Conservation (phyloP, 2,113 vertebrate genomes). For the Chamaea fasciata region DNA sequence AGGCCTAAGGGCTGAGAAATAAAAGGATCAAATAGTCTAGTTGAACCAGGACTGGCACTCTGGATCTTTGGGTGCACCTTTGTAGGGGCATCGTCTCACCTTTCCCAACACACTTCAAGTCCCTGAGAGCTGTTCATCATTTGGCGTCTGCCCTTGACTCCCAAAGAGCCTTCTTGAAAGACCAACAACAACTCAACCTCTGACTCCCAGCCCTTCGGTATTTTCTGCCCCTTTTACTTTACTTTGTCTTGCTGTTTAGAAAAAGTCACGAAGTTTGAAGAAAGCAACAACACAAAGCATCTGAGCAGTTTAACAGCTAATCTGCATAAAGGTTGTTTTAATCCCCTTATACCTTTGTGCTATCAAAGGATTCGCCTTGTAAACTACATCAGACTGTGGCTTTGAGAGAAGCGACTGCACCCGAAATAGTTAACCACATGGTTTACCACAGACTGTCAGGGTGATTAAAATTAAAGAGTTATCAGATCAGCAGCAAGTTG, state of each 20-base stretch:
- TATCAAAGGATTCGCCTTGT: neutral
- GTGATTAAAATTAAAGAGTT: constrained; percentile 65
- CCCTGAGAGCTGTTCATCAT: neutral
- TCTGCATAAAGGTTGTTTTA: neutral
- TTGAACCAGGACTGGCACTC: neutral
- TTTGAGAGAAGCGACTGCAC: neutral
- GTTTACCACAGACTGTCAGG: constrained; percentile 62
- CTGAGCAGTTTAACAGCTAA: neutral
- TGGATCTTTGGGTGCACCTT: neutral
- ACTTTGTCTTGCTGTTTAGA: neutral
- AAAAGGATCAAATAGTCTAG: neutral
- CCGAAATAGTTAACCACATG: constrained; percentile 66
- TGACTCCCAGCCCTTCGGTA: neutral
- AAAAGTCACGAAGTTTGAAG: neutral
- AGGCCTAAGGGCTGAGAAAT: neutral
- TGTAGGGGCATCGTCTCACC: too few relatives aligned
- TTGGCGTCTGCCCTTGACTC: neutral
- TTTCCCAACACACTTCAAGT: too few relatives aligned
- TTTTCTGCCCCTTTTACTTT: neutral
- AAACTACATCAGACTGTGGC: constrained; percentile 40
- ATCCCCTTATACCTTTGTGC: neutral
- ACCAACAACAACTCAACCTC: neutral
- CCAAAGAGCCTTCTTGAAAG: neutral
- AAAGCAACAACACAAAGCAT: neutral
- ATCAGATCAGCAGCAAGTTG: constrained; percentile 50